Conservation (phyloP, 92 coral and sea anemone species). For the Isaurus tuberculatus region DNA sequence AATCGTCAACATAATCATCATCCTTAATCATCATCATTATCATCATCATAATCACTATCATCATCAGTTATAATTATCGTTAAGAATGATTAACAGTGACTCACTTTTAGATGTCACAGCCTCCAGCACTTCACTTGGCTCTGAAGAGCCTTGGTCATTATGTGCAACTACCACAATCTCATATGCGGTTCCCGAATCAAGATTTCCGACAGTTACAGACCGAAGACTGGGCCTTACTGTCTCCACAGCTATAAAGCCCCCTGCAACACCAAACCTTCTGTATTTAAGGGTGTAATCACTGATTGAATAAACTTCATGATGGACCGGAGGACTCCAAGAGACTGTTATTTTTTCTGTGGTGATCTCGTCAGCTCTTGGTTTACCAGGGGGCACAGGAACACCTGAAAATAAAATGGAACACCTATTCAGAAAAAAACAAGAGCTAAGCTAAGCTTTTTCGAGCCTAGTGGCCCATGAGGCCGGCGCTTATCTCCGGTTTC, state of each 20-base stretch:
- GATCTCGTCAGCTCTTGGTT: constrained; percentile 37
- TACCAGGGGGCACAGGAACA: constrained; percentile 44
- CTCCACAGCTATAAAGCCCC: constrained; percentile 4
- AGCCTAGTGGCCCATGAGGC: too few relatives aligned
- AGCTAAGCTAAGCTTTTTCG: too few relatives aligned
- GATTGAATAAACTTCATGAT: constrained; percentile 22
- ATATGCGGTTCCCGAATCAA: constrained; percentile 27
- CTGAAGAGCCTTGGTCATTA: constrained; percentile 11
- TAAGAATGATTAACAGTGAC: too few relatives aligned
- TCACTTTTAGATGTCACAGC: not conserved
- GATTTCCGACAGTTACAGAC: constrained; percentile 8
- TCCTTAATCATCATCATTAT: too few relatives aligned
- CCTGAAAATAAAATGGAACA: not conserved
- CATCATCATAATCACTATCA: too few relatives aligned
- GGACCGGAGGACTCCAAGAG: constrained; percentile 49
- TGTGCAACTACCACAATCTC: constrained; percentile 32
- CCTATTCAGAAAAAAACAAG: not conserved
- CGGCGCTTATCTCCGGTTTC: too few relatives aligned
- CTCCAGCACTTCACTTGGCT: constrained; percentile 10
- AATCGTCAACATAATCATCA: too few relatives aligned
- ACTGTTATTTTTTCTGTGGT: constrained; percentile 23
- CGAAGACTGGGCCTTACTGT: not conserved
- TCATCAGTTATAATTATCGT: too few relatives aligned
- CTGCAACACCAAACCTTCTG: not conserved
- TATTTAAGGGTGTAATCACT: constrained; percentile 36